phyloP scores from a whole-genome alignment of 2,113 vertebrate species.

The Pheucticus melanocephalus region DNA sequence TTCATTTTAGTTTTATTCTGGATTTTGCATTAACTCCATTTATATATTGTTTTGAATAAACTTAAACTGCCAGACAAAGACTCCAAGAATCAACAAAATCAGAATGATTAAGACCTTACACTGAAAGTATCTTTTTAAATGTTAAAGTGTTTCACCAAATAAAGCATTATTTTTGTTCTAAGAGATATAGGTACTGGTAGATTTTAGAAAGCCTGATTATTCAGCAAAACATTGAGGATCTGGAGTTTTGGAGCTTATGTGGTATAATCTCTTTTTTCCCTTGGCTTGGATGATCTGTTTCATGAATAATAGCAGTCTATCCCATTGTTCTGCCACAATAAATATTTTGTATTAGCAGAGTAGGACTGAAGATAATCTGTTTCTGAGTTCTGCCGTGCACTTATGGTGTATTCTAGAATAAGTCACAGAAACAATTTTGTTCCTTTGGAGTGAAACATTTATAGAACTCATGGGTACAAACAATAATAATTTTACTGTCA shows the following conservation, averaged over 20 bases:
- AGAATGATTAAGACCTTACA: neutral
- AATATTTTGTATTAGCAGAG: neutral
- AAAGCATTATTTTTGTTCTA: neutral
- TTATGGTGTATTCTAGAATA: neutral
- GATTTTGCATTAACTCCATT: neutral
- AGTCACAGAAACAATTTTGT: neutral
- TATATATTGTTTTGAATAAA: neutral
- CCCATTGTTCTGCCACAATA: neutral
- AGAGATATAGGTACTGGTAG: neutral
- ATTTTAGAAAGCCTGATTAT: neutral
- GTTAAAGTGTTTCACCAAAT: neutral
- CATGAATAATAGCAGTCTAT: neutral
- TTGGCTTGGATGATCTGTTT: neutral
- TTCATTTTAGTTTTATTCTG: neutral
- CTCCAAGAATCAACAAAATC: neutral
- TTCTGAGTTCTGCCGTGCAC: conserved; percentile 1
- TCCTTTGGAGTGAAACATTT: neutral
- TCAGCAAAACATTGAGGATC: neutral
- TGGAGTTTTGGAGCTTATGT: neutral
- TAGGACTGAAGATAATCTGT: neutral
- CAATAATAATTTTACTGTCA: neutral
- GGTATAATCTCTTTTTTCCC: neutral
- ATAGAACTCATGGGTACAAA: neutral
- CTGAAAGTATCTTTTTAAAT: neutral
- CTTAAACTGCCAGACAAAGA: neutral